Base-by-base conservation (phyloP, 2,797 vertebrate species). In the Aphelocoma californica region DNA sequence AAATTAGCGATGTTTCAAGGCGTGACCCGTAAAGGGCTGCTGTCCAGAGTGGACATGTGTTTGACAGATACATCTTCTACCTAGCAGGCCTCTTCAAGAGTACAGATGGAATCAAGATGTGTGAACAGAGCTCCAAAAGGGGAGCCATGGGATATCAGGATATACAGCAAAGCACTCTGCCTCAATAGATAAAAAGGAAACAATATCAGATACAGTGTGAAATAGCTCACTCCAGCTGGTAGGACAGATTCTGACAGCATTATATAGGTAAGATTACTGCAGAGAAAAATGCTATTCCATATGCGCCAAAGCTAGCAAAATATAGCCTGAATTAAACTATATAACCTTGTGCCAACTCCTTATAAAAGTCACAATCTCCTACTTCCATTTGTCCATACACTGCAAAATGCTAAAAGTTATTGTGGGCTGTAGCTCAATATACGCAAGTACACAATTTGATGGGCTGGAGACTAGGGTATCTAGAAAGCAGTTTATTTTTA, bases 81-180 rank as follows among this genome's bases (percentile, higher is more conserved):
- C 96, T 89, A 95, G 90, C 12, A 0, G 56, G 48, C 86, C 77
- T 96, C 96, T 91, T 94, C 88, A 66, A 79, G 91, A 66, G 32
- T 88, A 78, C 96, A 97, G 93, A 96, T 97, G 96, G 96, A 90
- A 94, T 94, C 97, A 96, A 97, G 96, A 97, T 97, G 96, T 97
- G 93, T 56, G 96, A 94, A 91, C 93, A 86, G 77, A 91, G 47
- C 58, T 91, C 92, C 79, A 65, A 95, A 93, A 90, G 82, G 66
- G 72, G 54, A 95, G 90, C 60, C 94, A 86, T 77, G 70, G 87
- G 90, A 86, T 88, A 93, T 77, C 71, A 81, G 82, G 47, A 69
- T 81, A 92, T 40, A 87, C 12, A 85, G 84, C 77, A 95, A 93
- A 91, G 53, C 10, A 34, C 50, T 94, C 47, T 75, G 28, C 67